phyloP scores from a whole-genome alignment of 1,140 invertebrate species.

The Formica selysi region DNA sequence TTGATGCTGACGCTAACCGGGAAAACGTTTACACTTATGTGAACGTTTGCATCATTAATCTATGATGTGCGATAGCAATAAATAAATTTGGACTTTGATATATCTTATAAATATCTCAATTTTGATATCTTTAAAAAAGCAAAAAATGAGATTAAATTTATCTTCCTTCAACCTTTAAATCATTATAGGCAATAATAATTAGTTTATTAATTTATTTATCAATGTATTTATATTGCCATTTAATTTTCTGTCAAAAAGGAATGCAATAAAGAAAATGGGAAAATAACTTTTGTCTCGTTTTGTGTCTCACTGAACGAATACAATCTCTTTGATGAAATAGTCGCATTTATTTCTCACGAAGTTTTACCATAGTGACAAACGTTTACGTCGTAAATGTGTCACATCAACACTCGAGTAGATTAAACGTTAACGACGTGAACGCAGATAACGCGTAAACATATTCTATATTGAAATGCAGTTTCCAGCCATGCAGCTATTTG shows the following conservation, averaged over 20 bases:
- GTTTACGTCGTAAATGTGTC: constrained; percentile 61
- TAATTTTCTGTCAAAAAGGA: background rate
- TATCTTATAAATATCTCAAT: background rate
- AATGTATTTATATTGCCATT: too few species aligned
- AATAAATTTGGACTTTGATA: background rate
- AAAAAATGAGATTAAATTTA: background rate
- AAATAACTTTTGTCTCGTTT: background rate
- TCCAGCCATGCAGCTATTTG: background rate
- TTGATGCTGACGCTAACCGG: too few species aligned
- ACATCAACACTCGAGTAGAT: constrained; percentile 44
- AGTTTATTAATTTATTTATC: background rate
- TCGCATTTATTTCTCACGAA: constrained; percentile 18
- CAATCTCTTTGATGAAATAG: background rate
- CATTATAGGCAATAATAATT: background rate
- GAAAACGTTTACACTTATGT: background rate
- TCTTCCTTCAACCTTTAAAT: background rate
- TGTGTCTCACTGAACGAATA: background rate
- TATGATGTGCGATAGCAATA: background rate
- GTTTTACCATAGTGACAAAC: background rate
- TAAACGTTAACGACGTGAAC: constrained; percentile 44
- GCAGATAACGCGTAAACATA: constrained; percentile 60
- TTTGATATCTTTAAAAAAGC: background rate
- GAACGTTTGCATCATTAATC: background rate
- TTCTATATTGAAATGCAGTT: constrained; percentile 30
- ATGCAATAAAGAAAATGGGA: background rate